Base-by-base conservation (phyloP, 2,888 invertebrate genomes). In the Andrena minutula region DNA sequence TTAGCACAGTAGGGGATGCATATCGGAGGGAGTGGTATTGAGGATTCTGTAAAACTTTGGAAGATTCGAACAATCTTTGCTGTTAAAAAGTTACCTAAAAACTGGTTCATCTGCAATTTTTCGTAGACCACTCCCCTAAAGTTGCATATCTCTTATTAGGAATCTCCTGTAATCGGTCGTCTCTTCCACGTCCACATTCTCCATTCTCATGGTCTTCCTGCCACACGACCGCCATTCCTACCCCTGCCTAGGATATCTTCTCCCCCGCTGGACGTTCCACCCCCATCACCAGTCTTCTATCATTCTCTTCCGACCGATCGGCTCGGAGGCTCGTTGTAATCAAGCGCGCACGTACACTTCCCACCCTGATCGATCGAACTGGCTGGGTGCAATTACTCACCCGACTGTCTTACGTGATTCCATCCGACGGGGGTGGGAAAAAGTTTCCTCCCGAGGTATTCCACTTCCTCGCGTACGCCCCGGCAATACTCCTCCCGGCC, bases 271-370 rank as follows among this genome's bases (percentile, higher is more conserved):
- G 76, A 65, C 73, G 74, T 70, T 69, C 74, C 74, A 68, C 64
- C 35, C 10, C 53, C 53, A 51, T 12, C 68, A 20, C 47, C 49
- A 20, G 10, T 58, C 58, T 75, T 83, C 84, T 76, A 85, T 86
- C 82, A 79, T 83, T 88, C 79, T 83, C 78, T 89, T 88, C 86
- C 83, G 75, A 80, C 68, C 77, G 88, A 89, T 86, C 88, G 85
- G 60, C 56, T 84, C 65, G 56, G 63, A 85, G 86, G 78, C 71
- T 77, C 81, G 78, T 73, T 74, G 86, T 84, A 87, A 90, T 89
- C 88, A 87, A 76, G 76, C 80, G 79, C 76, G 82, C 84, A 83
- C 84, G 77, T 85, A 85, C 69, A 76, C 74, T 63, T 72, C 51
- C 79, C 74, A 72, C 63, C 65, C 73, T 69, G 41, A 84, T 86